These are phyloP conservation scores for Aplodontia rufa DNA, from an alignment of 2,113 vertebrate species.

Conservation along the genomic window DNA sequence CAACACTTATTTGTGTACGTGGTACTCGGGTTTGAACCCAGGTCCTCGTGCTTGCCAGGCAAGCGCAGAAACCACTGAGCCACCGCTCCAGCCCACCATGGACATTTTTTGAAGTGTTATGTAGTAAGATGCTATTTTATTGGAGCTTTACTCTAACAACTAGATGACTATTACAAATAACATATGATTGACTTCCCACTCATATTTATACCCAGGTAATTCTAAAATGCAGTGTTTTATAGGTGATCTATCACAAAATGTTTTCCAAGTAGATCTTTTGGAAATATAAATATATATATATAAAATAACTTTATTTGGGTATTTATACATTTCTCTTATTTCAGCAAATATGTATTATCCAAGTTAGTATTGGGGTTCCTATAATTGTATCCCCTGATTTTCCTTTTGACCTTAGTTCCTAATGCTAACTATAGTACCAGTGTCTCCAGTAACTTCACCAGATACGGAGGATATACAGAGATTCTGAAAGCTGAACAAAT, in stretches of 20 bases:
- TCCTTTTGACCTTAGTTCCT: background rate
- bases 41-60: too few species aligned
- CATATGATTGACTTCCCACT: background rate
- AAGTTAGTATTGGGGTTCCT: background rate
- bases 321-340: background rate
- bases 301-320: background rate
- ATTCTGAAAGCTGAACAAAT: background rate
- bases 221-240: background rate
- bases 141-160: background rate
- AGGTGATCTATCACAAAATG: background rate
- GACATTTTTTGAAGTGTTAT: background rate
- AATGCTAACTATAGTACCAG: background rate
- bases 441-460: slow-evolving; percentile 6
- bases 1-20: too few species aligned
- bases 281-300: too few species aligned
- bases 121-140: background rate
- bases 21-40: too few species aligned
- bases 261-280: slow-evolving; percentile 5
- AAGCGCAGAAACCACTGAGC: too few species aligned
- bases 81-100: too few species aligned
- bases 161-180: background rate
- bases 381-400: background rate
- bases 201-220: background rate
- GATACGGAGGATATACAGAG: background rate
- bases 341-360: background rate